A percentile compares a stretch with the other conserved stretches of the same genome.
phyloP scores from a whole-genome alignment of 2,113 vertebrate species.

The Pica pica region DNA sequence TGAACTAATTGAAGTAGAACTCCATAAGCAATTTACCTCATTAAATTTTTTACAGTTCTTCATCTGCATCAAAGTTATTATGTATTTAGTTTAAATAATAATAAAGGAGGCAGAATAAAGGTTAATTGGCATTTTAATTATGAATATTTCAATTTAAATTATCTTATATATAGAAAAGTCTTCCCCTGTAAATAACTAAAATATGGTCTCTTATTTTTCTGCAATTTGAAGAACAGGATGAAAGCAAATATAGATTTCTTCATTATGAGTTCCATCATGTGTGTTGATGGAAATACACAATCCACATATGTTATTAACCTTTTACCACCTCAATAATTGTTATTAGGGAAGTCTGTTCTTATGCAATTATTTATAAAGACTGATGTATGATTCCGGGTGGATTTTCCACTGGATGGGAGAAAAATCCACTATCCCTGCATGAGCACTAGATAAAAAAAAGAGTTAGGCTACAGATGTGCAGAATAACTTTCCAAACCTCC shows the following conservation, averaged over 20 bases:
- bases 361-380: not conserved
- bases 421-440: not conserved
- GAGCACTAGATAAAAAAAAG: not conserved
- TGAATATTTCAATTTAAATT: conserved; percentile 60
- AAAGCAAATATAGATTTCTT: conserved; percentile 5
- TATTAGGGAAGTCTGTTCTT: not conserved
- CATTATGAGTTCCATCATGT: not conserved
- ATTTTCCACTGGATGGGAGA: not conserved
- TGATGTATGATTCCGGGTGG: not conserved
- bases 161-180: not conserved
- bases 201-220: conserved; percentile 26
- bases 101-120: conserved; percentile 50
- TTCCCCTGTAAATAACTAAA: conserved; percentile 49
- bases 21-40: conserved; percentile 57
- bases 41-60: conserved; percentile 55
- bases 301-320: not conserved
- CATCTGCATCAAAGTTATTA: conserved; percentile 57
- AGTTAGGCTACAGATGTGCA: not conserved
- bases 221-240: conserved; percentile 19
- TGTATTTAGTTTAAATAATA: conserved; percentile 67
- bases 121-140: conserved; percentile 68
- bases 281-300: not conserved
- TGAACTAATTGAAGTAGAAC: conserved; percentile 61
- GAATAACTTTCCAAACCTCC: not conserved
- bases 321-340: not conserved